phyloP scores from a whole-genome alignment of 2,797 vertebrate species.

The Glyptemys insculpta region DNA sequence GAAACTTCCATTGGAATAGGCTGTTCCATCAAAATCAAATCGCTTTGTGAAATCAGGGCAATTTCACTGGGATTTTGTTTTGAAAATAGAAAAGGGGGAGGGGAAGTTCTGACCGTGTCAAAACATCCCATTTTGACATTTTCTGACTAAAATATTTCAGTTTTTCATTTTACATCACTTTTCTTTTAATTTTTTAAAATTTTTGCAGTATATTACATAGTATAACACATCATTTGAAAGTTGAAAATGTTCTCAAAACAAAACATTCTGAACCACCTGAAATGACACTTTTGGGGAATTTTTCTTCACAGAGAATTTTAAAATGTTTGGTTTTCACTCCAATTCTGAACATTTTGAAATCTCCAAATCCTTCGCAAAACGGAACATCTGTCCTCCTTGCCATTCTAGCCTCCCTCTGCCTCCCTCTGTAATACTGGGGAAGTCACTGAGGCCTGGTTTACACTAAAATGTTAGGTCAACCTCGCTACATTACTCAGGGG shows the following conservation, averaged over 20 bases:
- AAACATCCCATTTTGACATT: not conserved
- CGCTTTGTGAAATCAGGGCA: not conserved
- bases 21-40: not conserved
- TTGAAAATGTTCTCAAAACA: not conserved
- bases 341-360: slow-evolving; percentile 3
- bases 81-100: not conserved
- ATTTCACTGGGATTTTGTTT: slow-evolving; percentile 46
- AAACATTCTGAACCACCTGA: not conserved
- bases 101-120: not conserved
- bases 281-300: not conserved
- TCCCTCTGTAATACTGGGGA: not conserved
- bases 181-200: not conserved
- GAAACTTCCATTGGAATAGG: not conserved
- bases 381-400: not conserved
- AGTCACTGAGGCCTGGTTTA: not conserved
- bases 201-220: not conserved
- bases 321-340: not conserved
- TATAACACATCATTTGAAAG: not conserved
- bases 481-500: not conserved
- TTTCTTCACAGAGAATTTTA: not conserved
- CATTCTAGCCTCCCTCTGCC: not conserved
- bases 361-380: slow-evolving; percentile 9
- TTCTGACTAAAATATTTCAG: not conserved
- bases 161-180: not conserved
- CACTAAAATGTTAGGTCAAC: not conserved